Conservation (phyloP, 2,888 invertebrate genomes). For the Cataglyphis altisquamis region DNA sequence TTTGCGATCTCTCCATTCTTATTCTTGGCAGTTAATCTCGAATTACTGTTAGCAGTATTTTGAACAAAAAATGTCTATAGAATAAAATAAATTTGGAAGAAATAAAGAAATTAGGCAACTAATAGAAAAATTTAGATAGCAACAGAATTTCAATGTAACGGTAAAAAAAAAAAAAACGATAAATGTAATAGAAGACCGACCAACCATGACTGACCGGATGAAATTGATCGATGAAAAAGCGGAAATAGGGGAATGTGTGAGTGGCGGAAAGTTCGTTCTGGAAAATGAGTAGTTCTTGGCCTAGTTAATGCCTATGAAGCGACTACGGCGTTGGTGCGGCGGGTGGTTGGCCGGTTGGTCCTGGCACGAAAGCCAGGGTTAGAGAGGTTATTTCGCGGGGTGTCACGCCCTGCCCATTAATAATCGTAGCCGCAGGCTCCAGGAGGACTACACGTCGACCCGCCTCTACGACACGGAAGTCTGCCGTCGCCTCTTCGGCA, state of each 20-base stretch:
- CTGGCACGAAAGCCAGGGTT: slow-evolving; percentile 63
- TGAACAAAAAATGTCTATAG: neutral
- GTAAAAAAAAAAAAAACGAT: slow-evolving; percentile 12
- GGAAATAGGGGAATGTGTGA: neutral
- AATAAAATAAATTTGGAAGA: neutral
- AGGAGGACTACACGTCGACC: slow-evolving; percentile 57
- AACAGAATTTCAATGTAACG: neutral
- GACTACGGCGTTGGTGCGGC: slow-evolving; percentile 51
- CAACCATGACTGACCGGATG: neutral
- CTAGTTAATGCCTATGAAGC: slow-evolving; percentile 79
- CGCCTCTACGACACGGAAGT: slow-evolving; percentile 48
- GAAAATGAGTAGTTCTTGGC: slow-evolving; percentile 80
- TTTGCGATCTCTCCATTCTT: slow-evolving; percentile 40
- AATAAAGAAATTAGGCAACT: neutral
- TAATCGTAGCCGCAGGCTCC: slow-evolving; percentile 79
- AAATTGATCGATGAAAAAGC: slow-evolving; percentile 30
- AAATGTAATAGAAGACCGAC: neutral
- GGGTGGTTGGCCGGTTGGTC: slow-evolving; percentile 55
- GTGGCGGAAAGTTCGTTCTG: slow-evolving; percentile 59
- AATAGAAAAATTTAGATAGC: neutral
- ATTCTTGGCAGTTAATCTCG: slow-evolving; percentile 4
- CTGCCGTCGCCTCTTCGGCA: slow-evolving; percentile 44
- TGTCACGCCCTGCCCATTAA: slow-evolving; percentile 84
- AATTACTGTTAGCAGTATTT: slow-evolving; percentile 11
- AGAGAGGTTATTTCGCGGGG: slow-evolving; percentile 82